Base-by-base conservation (phyloP, 2,113 vertebrate species). In the Eubucco bourcierii region DNA sequence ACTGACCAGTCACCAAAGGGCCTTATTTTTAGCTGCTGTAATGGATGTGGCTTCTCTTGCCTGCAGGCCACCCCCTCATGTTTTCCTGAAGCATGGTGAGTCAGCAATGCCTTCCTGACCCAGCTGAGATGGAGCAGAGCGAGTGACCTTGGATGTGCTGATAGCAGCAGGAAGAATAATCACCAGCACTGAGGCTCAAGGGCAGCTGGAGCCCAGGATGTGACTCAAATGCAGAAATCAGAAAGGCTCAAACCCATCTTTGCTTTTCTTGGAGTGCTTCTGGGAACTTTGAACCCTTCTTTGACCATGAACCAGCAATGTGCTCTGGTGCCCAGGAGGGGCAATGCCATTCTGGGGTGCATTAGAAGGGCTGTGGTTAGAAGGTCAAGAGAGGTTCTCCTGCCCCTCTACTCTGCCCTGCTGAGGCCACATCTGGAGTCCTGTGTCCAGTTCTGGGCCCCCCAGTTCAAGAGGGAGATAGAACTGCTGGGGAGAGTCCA, bases 41-140 rank as follows among this genome's bases (percentile, higher is more conserved):
- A 70, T 33, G n/a, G 50, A 65, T 53, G 17, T 68, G 28, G 58
- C 19, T 93, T 78, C 80, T 74, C 15, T 50, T 79, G 63, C 29
- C n/a, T n/a, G 29, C 60, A 65, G 58, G n/a, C 29, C 18, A 4
- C 44, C 33, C 52, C 1, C 0, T 1, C 4, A 20, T 70, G 10
- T 59, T 93, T 83, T 74, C 67, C 52, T 82, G 61, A 52, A 94
- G 76, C 58, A 29, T 1, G 24, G 60, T 94, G 93, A 96, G 88
- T 96, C 95, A 95, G 94, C 95, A 94, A 16, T 66, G 85, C 56
- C 46, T 74, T 89, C 72, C 87, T 85, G 85, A 95, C 85, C 80
- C 73, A 89, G 71, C 34, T 84, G 84, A 94, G 95, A 90, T 41
- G 67, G 88, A 87, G 72, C 84, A 90, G 71, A 87, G 44, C 52